These are phyloP conservation scores for Mnemiopsis leidyi DNA, from an alignment of 37 sponge, comb jelly and placozoan species.

Conservation along the genomic window DNA sequence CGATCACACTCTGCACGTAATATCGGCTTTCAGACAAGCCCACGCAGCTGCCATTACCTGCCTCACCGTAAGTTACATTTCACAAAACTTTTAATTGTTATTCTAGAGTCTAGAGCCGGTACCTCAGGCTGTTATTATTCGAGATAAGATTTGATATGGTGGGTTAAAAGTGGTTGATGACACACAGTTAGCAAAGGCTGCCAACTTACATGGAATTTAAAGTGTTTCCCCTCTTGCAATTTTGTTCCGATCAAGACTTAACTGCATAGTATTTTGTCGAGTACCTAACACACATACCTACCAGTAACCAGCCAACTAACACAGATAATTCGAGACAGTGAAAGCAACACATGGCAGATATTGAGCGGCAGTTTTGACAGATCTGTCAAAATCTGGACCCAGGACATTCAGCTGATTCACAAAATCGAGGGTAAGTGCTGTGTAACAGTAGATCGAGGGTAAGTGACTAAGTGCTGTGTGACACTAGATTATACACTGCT, in stretches of 20 bases:
- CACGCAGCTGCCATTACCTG: slow-evolving; percentile 61
- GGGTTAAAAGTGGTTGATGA: no score
- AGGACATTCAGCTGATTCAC: slow-evolving; percentile 54
- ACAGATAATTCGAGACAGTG: slow-evolving; percentile 44
- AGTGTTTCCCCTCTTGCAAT: no score
- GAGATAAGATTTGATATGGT: no score
- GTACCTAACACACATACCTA: no score
- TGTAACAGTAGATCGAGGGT: neutral
- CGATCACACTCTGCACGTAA: slow-evolving; percentile 2
- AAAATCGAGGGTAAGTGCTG: slow-evolving; percentile 27
- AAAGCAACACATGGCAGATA: slow-evolving; percentile 62
- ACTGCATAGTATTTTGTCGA: no score
- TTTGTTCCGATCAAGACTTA: no score
- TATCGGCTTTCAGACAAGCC: slow-evolving; percentile 9
- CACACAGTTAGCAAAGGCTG: no score
- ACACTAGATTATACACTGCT: neutral
- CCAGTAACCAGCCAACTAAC: neutral
- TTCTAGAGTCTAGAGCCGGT: no score
- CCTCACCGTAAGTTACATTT: slow-evolving; percentile 32
- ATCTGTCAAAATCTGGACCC: slow-evolving; percentile 56
- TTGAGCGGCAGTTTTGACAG: slow-evolving; percentile 52
- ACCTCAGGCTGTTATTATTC: no score
- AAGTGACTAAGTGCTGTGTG: neutral
- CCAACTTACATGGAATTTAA: no score
- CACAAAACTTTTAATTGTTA: no score